A percentile compares a stretch with the other conserved stretches of the same genome.
Evolutionary conservation across 2,113 vertebrate species (phyloP).

Genomic region (Sardina pilchardus): DNA sequence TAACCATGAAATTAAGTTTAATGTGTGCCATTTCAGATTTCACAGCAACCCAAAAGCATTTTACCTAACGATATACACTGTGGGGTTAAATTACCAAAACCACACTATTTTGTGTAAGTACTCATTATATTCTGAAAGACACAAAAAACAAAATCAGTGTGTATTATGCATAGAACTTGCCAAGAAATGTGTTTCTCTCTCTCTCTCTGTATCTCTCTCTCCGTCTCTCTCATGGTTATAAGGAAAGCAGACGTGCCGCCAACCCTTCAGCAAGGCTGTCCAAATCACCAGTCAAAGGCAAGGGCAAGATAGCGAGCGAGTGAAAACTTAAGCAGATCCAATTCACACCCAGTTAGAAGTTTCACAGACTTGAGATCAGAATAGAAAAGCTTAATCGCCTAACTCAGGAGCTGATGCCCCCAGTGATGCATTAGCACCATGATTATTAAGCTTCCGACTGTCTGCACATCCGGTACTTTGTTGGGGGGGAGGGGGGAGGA

Average conservation of each 20-base stretch:
- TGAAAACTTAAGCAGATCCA: background rate
- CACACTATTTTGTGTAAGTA: background rate
- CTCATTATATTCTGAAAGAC: background rate
- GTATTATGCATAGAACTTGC: background rate
- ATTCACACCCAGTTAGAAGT: background rate
- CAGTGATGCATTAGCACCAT: background rate
- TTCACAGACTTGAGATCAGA: background rate
- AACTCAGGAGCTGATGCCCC: background rate
- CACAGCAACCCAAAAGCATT: background rate
- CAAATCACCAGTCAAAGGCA: background rate
- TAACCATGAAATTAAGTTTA: background rate
- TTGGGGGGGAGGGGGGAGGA: background rate
- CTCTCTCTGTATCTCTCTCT: background rate
- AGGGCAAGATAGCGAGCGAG: background rate
- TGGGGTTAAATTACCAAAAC: background rate
- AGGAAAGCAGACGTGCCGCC: background rate
- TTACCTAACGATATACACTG: background rate
- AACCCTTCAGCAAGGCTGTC: background rate
- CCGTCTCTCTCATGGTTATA: background rate
- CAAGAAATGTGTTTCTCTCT: background rate
- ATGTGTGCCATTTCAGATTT: background rate
- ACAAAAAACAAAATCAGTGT: background rate
- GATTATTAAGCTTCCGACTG: background rate
- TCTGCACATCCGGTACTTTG: background rate
- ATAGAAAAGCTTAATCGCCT: background rate